phyloP scores from a whole-genome alignment of 1,140 invertebrate species.

The Zaprionus kolodkinae region DNA sequence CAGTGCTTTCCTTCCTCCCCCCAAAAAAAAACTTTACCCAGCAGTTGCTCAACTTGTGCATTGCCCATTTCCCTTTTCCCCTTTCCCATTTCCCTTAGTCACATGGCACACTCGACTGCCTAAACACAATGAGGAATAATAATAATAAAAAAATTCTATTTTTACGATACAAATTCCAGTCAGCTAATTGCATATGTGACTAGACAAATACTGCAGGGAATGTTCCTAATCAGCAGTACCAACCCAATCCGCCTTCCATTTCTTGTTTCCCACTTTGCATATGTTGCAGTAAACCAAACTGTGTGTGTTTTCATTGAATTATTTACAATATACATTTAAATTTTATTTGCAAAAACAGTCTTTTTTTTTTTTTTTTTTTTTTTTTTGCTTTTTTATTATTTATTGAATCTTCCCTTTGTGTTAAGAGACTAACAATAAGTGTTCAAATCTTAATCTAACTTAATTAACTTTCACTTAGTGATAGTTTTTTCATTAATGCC shows the following conservation, averaged over 20 bases:
- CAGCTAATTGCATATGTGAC: slow-evolving; percentile 61
- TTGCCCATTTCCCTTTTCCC: not conserved
- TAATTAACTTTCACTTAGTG: too few species aligned
- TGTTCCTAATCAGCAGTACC: slow-evolving; percentile 51
- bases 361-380: too few species aligned
- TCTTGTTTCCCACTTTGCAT: too few species aligned
- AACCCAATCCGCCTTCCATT: too few species aligned
- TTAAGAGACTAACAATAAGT: too few species aligned
- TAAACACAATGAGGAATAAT: slow-evolving; percentile 46
- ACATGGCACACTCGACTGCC: slow-evolving; percentile 36
- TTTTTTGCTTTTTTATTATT: too few species aligned
- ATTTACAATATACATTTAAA: slow-evolving; percentile 74
- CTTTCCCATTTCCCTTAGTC: not conserved
- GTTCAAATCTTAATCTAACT: too few species aligned
- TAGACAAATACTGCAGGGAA: slow-evolving; percentile 28
- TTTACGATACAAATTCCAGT: slow-evolving; percentile 55
- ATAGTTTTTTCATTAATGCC: too few species aligned
- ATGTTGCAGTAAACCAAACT: slow-evolving; percentile 11
- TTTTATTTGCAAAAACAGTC: slow-evolving; percentile 63
- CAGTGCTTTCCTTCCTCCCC: slow-evolving; percentile 50
- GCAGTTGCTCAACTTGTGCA: not conserved
- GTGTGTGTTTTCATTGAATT: slow-evolving; percentile 42
- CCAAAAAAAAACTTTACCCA: not conserved
- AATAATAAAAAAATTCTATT: slow-evolving; percentile 67
- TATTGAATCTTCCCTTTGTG: too few species aligned